These are phyloP conservation scores for Diarsia dahlii DNA, from an alignment of 2,888 invertebrate genomes.

Conservation along the genomic window DNA sequence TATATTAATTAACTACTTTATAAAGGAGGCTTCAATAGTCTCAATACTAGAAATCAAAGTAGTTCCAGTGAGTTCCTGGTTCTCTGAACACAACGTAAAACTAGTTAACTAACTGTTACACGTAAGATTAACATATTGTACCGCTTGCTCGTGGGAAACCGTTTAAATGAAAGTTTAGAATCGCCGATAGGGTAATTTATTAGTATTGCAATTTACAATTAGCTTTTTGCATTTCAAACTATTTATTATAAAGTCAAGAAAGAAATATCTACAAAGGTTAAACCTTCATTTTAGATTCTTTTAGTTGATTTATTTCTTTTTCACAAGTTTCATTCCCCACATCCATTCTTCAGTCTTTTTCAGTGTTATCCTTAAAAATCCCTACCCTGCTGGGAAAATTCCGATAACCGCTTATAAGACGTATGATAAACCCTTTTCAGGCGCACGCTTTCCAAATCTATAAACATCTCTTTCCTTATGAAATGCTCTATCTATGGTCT, in stretches of 20 bases:
- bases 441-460: background rate
- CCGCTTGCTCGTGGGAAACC: conserved; percentile 10
- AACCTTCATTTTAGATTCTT: background rate
- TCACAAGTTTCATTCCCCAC: background rate
- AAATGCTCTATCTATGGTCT: conserved; percentile 2
- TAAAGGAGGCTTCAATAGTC: background rate
- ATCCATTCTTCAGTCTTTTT: background rate
- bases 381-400: background rate
- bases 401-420: background rate
- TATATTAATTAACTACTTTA: background rate
- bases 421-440: conserved; percentile 8
- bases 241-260: background rate
- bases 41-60: background rate
- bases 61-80: background rate
- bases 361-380: background rate
- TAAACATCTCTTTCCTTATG: background rate
- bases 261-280: background rate
- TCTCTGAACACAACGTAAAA: background rate
- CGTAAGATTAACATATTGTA: conserved; percentile 10
- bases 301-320: background rate
- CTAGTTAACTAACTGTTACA: conserved; percentile 13
- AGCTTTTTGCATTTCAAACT: background rate
- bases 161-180: conserved; percentile 22
- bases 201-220: background rate
- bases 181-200: conserved; percentile 19